Conservation (phyloP, 1,140 invertebrate genomes). For the Laodelphax striatellus region DNA sequence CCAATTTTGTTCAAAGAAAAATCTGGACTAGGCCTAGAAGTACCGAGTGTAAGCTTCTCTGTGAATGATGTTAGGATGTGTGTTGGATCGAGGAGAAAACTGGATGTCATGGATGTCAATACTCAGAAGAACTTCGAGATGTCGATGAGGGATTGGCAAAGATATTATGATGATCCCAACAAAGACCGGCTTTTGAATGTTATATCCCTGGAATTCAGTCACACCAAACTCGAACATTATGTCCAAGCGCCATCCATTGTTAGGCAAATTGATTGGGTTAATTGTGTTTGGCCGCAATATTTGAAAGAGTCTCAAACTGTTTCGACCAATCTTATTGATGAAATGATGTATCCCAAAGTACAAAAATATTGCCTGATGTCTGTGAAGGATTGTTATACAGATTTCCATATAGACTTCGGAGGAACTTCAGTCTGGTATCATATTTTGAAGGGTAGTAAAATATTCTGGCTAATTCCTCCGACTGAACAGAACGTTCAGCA, state of each 20-base stretch:
- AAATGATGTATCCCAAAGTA: constrained; percentile 96
- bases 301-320: constrained; percentile 84
- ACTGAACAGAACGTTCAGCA: constrained; percentile 80
- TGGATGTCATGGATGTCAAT: constrained; percentile 95
- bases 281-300: constrained; percentile 88
- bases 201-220: constrained; percentile 90
- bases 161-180: constrained; percentile 76
- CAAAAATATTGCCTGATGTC: constrained; percentile 97
- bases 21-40: constrained; percentile 69
- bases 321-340: constrained; percentile 82
- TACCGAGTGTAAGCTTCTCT: constrained; percentile 82
- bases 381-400: constrained; percentile 93
- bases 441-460: constrained; percentile 75
- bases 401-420: constrained; percentile 96
- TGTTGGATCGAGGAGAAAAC: constrained; percentile 62
- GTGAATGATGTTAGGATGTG: constrained; percentile 87
- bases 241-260: constrained; percentile 80
- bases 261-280: constrained; percentile 92
- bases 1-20: constrained; percentile 89
- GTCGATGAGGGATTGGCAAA: constrained; percentile 86
- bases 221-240: constrained; percentile 86
- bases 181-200: constrained; percentile 84
- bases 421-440: constrained; percentile 99
- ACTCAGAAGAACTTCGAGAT: constrained; percentile 94
- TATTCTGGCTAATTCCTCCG: constrained; percentile 91